These are phyloP conservation scores for Mormoops blainvillei DNA, from an alignment of 2,113 vertebrate genomes.

Conservation along the genomic window DNA sequence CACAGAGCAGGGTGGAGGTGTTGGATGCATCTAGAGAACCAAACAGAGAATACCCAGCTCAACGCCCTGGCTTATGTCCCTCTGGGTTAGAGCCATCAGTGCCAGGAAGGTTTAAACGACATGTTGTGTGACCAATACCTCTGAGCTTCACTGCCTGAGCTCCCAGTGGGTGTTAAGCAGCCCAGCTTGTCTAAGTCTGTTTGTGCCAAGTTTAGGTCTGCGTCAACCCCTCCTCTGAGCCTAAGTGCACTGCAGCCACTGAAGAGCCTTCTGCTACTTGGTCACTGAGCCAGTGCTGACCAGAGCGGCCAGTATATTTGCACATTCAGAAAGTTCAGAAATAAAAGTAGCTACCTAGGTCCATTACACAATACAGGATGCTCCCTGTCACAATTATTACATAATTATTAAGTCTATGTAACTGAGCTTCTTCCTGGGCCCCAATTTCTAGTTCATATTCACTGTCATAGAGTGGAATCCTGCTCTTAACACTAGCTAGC, in stretches of 20 bases:
- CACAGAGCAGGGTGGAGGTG: background rate
- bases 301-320: background rate
- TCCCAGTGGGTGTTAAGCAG: background rate
- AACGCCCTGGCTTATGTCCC: background rate
- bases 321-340: background rate
- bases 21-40: background rate
- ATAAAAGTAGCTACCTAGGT: background rate
- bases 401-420: background rate
- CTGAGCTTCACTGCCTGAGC: background rate
- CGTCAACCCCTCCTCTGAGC: background rate
- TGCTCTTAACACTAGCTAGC: background rate
- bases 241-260: background rate
- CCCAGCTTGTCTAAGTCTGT: background rate
- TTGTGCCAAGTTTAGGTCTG: background rate
- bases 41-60: background rate
- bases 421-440: background rate
- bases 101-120: background rate
- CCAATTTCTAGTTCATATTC: background rate
- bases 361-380: background rate
- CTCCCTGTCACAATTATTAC: background rate
- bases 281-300: background rate
- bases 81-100: background rate
- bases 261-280: background rate
- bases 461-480: background rate
- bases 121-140: background rate